Evolutionary conservation across 1,140 invertebrate genomes (phyloP).

Genomic region (Ips typographus): DNA sequence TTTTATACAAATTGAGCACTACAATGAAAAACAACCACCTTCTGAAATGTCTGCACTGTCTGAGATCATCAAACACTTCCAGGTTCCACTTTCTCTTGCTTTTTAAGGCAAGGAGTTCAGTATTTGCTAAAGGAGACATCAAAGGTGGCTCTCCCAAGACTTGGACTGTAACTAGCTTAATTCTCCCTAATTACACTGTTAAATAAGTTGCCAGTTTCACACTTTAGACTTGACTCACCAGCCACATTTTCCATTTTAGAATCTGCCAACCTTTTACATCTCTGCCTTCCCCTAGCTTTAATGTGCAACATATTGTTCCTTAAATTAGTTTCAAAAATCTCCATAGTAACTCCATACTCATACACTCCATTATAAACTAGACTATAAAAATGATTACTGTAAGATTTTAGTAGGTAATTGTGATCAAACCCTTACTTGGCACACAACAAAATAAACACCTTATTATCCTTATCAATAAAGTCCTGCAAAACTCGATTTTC

Average conservation of each 20-base stretch:
- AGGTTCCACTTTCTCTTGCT: conserved; percentile 34
- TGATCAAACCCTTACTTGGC: conserved; percentile 43
- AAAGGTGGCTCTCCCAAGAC: conserved; percentile 44
- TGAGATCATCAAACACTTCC: conserved; percentile 37
- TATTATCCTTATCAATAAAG: conserved; percentile 41
- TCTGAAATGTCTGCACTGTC: conserved; percentile 41
- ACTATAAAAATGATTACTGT: conserved; percentile 26
- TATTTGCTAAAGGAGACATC: conserved; percentile 43
- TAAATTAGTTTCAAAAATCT: conserved; percentile 46
- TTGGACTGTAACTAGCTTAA: conserved; percentile 45
- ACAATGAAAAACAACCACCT: conserved; percentile 23
- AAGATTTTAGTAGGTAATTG: neutral
- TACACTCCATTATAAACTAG: conserved; percentile 37
- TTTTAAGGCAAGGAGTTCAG: conserved; percentile 45
- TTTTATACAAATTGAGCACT: neutral
- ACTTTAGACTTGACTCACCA: conserved; percentile 8
- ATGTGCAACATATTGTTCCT: conserved; percentile 43
- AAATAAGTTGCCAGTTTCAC: neutral
- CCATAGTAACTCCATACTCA: conserved; percentile 50
- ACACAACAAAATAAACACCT: conserved; percentile 47
- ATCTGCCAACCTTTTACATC: conserved; percentile 46
- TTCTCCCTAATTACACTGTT: conserved; percentile 22
- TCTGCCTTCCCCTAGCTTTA: conserved; percentile 49
- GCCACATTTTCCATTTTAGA: conserved; percentile 38
- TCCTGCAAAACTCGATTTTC: conserved; percentile 44